phyloP scores from a whole-genome alignment of 2,797 vertebrate species.

The Danio jaintianensis region DNA sequence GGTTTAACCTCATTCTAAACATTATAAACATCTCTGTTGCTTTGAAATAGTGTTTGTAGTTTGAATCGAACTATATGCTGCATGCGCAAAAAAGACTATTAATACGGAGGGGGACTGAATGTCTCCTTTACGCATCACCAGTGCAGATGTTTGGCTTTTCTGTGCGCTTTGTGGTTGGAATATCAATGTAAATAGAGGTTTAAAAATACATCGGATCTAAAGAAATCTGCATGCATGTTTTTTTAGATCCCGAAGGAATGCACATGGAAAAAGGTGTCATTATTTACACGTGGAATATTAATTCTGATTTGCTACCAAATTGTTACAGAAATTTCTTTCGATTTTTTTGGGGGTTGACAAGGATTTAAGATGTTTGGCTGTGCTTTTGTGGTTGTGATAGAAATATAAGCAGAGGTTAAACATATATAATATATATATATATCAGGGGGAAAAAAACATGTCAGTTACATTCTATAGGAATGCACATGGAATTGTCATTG shows the following conservation, averaged over 20 bases:
- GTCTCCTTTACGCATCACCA: constrained; percentile 38
- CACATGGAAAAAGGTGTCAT: too few relatives aligned
- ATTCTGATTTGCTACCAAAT: too few relatives aligned
- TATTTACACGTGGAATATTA: too few relatives aligned
- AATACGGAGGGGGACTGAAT: neutral
- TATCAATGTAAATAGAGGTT: neutral
- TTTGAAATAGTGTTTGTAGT: neutral
- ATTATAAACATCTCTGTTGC: neutral
- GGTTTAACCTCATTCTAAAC: neutral
- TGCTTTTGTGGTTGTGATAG: too few relatives aligned
- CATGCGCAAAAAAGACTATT: neutral
- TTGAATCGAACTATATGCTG: neutral
- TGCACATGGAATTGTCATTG: too few relatives aligned
- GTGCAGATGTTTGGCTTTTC: constrained; percentile 19
- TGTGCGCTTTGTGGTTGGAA: neutral
- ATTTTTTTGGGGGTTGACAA: too few relatives aligned
- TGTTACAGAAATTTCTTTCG: too few relatives aligned
- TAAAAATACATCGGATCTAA: neutral
- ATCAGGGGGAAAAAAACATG: too few relatives aligned
- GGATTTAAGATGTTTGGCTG: too few relatives aligned
- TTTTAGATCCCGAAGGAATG: too few relatives aligned
- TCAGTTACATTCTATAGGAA: neutral
- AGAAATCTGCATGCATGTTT: neutral
- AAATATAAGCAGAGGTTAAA: too few relatives aligned
- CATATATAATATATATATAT: too few relatives aligned